Evolutionary conservation across 2,888 invertebrate species (phyloP), one percentile per base, ranked within the genome.

Genomic region (Mythimna vitellina): DNA sequence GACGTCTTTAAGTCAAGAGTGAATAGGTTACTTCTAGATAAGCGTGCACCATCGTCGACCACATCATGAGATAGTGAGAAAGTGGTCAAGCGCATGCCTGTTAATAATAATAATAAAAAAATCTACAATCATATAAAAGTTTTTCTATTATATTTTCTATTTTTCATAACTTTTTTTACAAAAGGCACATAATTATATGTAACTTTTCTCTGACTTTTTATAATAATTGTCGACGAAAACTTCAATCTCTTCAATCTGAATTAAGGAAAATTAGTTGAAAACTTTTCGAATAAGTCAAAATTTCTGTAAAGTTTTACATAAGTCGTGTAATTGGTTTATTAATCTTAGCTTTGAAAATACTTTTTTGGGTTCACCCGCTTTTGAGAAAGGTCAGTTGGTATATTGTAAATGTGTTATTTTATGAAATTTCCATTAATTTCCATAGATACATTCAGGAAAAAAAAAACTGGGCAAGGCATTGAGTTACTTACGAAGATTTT

Each of bases 231-330:
- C 76, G 76, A 66, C 49, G 65, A 61, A 82, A 76, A 68, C 70
- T 81, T 82, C 76, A 73, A 81, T 82, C 70, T 76, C 68, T 72
- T 76, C 79, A 82, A 70, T 76, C 72, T 73, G 82, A 81, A 73
- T 81, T 80, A 81, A 76, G 76, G 76, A 66, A 81, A 82, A 81
- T 82, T 81, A 9, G 80, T 69, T 35, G 54, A 65, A 82, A 81
- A 82, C 80, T 81, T 81, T 82, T 70, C 82, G 60, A 82, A 81
- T 81, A 75, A 83, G 83, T 80, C 83, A 78, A 83, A 82, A 70
- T 76, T 78, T 73, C 78, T 71, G 22, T 58, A 67, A 82, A 83
- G 58, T 83, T 82, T 76, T 62, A 42, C 62, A 14, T 42, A 78
- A 81, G 69, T 63, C 72, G 51, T 66, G 73, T 75, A 83, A 82